A percentile compares a stretch with the other conserved stretches of the same genome.
Evolutionary conservation across 2,888 invertebrate genomes (phyloP).

Genomic region (Pristionchus mayeri): DNA sequence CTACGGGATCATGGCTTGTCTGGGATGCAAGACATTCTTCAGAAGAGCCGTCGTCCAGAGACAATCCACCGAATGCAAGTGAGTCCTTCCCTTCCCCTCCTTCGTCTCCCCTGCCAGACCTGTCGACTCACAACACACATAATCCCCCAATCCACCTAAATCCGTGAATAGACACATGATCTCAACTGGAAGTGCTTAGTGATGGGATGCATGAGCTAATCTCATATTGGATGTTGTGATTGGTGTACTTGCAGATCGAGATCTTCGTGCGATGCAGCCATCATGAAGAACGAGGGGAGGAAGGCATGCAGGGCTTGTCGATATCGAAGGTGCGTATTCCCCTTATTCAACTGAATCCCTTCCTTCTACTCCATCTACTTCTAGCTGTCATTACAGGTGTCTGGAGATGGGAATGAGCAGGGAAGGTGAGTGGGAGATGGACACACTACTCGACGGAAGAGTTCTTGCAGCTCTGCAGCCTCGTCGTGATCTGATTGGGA

Average conservation of each 20-base stretch:
- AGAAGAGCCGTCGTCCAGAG: constrained; percentile 75
- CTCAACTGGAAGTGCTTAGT: not conserved
- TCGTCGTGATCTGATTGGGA: constrained; percentile 74
- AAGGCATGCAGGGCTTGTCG: constrained; percentile 75
- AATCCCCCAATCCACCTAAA: constrained; percentile 25
- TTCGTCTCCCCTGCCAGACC: not conserved
- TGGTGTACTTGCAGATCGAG: not conserved
- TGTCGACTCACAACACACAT: not conserved
- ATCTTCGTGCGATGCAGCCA: not conserved
- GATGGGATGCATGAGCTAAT: not conserved
- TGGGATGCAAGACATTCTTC: constrained; percentile 76
- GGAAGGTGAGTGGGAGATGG: constrained; percentile 60
- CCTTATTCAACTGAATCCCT: no score
- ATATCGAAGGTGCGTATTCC: constrained; percentile 69
- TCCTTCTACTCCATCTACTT: no score
- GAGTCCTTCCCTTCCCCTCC: constrained; percentile 53
- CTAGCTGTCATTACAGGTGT: no score
- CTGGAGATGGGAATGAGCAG: constrained; percentile 75
- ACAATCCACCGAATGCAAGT: constrained; percentile 73
- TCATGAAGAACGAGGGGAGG: constrained; percentile 55
- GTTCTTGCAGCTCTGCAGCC: constrained; percentile 71
- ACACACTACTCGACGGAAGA: not conserved
- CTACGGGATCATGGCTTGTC: constrained; percentile 74
- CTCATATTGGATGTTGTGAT: not conserved
- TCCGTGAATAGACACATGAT: not conserved